Percentiles rank a stretch among this genome's conserved stretches.
Conservation (phyloP, 2,113 vertebrate genomes). For the Oncorhynchus masou region DNA sequence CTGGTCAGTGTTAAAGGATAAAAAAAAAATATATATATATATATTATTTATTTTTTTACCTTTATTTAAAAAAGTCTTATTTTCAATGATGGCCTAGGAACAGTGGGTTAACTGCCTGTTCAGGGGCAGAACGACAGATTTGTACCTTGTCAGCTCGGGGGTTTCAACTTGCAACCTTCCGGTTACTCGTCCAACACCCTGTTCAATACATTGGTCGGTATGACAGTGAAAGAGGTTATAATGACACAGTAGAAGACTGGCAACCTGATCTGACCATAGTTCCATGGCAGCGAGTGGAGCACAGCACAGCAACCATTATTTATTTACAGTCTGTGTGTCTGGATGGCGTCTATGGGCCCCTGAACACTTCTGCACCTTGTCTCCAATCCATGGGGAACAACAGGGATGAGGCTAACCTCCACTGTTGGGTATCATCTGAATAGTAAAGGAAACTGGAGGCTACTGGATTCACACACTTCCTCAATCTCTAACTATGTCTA, state of each 20-base stretch:
- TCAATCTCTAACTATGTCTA: not conserved
- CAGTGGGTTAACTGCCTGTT: too few relatives aligned
- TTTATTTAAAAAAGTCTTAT: too few relatives aligned
- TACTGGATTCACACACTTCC: conserved; percentile 4
- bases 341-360: not conserved
- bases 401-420: not conserved
- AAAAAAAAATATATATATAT: too few relatives aligned
- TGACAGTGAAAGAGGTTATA: conserved; percentile 7
- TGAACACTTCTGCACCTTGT: conserved; percentile 3
- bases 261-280: conserved; percentile 53
- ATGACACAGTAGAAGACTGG: conserved; percentile 53
- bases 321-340: conserved; percentile 61
- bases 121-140: too few relatives aligned
- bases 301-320: conserved; percentile 51
- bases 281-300: conserved; percentile 33
- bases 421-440: conserved; percentile 3
- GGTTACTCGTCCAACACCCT: too few relatives aligned
- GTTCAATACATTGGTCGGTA: too few relatives aligned
- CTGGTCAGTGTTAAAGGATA: not conserved
- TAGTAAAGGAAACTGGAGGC: conserved; percentile 6
- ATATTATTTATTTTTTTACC: too few relatives aligned
- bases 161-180: too few relatives aligned
- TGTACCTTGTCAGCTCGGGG: too few relatives aligned
- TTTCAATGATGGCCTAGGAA: too few relatives aligned
- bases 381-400: conserved; percentile 25